phyloP scores from a whole-genome alignment of 2,888 invertebrate genomes.

The Neocrepidodera transversa region DNA sequence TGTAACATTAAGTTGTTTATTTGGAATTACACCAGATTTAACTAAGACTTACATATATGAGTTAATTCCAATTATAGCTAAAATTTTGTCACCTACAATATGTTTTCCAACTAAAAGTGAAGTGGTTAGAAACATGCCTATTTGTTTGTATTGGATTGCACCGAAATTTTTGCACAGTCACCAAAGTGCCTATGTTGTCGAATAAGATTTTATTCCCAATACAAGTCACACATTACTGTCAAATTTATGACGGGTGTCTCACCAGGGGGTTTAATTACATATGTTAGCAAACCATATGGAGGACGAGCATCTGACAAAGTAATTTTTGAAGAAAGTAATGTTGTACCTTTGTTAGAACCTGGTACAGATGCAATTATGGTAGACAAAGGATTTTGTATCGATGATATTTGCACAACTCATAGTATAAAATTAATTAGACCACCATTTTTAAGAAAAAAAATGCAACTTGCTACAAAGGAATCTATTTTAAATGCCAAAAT shows the following conservation, averaged over 20 bases:
- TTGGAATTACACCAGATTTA: constrained; percentile 6
- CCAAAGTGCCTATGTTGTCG: constrained; percentile 23
- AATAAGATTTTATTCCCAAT: constrained; percentile 24
- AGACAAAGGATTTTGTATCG: too few species aligned
- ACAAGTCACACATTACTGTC: constrained; percentile 16
- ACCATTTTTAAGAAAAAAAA: too few species aligned
- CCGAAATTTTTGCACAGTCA: too few species aligned
- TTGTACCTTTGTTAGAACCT: constrained; percentile 3
- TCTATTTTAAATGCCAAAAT: too few species aligned
- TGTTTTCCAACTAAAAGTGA: constrained; percentile 13
- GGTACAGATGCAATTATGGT: constrained; percentile 17
- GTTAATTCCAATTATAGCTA: background rate
- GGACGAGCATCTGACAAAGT: constrained; percentile 25
- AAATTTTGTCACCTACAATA: constrained; percentile 4
- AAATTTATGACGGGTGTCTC: constrained; percentile 27
- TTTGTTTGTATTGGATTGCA: constrained; percentile 8
- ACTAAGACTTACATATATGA: constrained; percentile 4
- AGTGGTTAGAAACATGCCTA: constrained; percentile 11
- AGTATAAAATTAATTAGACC: too few species aligned
- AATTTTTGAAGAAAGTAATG: constrained; percentile 19
- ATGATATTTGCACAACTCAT: too few species aligned
- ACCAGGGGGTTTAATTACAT: constrained; percentile 8
- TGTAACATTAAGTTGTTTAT: constrained; percentile 9
- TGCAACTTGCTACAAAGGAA: constrained; percentile 3
- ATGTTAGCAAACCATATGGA: constrained; percentile 13